Conservation (phyloP, 1,140 invertebrate genomes). For the Saccostrea cuccullata region DNA sequence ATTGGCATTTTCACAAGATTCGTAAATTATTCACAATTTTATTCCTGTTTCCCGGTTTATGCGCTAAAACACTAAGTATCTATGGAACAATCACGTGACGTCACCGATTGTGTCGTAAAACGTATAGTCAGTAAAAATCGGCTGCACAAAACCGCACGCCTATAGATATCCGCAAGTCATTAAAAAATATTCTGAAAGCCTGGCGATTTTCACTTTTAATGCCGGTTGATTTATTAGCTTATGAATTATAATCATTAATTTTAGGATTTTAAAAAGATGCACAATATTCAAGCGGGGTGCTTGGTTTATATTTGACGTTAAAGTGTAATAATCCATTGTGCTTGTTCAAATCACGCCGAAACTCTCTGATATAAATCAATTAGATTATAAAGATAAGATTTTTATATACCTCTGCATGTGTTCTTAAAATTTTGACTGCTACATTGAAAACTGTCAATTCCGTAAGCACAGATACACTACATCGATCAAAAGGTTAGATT, state of each 20-base stretch:
- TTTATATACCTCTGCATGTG: conserved; percentile 30
- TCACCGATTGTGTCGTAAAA: not conserved
- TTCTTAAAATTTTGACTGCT: not conserved
- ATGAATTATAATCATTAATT: not conserved
- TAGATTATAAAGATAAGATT: conserved; percentile 33
- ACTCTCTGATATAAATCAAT: not conserved
- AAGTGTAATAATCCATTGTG: conserved; percentile 33
- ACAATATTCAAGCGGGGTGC: not conserved
- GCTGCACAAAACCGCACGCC: not conserved
- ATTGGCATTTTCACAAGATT: conserved; percentile 56
- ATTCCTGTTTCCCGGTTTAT: conserved; percentile 3
- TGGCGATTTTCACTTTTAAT: not conserved
- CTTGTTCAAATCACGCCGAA: not conserved
- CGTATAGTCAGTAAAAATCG: not conserved
- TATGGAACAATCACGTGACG: conserved; percentile 31
- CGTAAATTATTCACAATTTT: conserved; percentile 34
- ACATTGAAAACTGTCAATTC: not conserved
- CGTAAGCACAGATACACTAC: no score
- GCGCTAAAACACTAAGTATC: not conserved
- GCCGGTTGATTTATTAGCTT: not conserved
- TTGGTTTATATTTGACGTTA: not conserved
- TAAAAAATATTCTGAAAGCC: not conserved
- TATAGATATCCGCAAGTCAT: not conserved
- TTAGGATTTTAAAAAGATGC: not conserved
- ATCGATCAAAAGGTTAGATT: no score